These are phyloP conservation scores for Coryphaenoides rupestris DNA, from an alignment of 2,113 vertebrate genomes.

Conservation along the genomic window DNA sequence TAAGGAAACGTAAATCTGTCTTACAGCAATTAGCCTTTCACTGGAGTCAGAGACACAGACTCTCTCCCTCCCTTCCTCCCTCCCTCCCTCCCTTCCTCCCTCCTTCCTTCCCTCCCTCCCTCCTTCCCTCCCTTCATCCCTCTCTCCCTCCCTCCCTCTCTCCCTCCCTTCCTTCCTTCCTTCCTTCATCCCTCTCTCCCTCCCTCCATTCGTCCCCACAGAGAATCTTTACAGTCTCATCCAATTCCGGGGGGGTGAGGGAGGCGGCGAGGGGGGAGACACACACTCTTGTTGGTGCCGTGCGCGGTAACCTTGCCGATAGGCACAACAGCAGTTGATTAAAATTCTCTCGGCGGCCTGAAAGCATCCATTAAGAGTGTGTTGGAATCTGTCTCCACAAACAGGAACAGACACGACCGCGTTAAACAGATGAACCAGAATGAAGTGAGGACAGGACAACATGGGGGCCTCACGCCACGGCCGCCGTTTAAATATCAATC, in stretches of 20 bases:
- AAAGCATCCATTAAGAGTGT: conserved; percentile 7
- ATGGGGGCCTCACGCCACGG: too few relatives aligned
- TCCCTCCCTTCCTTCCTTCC: conserved; percentile 6
- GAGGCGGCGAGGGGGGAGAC: conserved; percentile 8
- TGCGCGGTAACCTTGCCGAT: not conserved
- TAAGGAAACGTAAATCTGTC: too few relatives aligned
- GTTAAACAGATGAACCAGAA: too few relatives aligned
- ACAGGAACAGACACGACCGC: not conserved
- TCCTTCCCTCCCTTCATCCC: conserved; percentile 5
- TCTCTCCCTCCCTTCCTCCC: too few relatives aligned
- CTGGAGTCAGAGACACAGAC: too few relatives aligned
- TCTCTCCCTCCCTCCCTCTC: conserved; percentile 6
- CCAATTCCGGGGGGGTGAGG: too few relatives aligned
- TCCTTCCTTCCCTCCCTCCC: too few relatives aligned
- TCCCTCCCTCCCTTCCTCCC: too few relatives aligned
- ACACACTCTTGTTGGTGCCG: not conserved
- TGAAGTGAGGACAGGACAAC: too few relatives aligned
- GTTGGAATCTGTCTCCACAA: conserved; percentile 18
- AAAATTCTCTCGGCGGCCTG: not conserved
- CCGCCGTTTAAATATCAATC: too few relatives aligned
- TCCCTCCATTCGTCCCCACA: conserved; percentile 35
- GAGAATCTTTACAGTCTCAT: too few relatives aligned
- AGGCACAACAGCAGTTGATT: conserved; percentile 20
- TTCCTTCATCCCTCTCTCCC: conserved; percentile 17
- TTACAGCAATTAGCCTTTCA: too few relatives aligned